Conservation (phyloP, 2,797 vertebrate genomes). For the Poeciliopsis gracilis region DNA sequence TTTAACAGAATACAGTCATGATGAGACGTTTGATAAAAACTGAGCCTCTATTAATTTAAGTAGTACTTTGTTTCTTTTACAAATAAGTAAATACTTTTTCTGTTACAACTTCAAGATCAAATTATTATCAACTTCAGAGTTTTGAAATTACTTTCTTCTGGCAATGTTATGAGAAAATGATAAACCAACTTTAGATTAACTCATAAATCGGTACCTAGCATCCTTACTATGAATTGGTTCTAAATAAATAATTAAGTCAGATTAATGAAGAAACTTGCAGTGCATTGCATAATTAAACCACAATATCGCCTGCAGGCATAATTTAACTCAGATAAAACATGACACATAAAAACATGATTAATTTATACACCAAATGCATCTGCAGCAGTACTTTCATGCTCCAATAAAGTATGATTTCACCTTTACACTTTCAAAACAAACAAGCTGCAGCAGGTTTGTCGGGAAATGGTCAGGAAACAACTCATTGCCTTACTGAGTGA, state of each 20-base stretch:
- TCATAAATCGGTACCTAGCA: too few relatives aligned
- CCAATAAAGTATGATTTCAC: conserved; percentile 21
- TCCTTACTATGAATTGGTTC: background rate
- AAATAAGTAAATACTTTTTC: too few relatives aligned
- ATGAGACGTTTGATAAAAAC: too few relatives aligned
- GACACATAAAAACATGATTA: conserved; percentile 18
- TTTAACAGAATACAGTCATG: too few relatives aligned
- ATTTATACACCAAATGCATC: conserved; percentile 11
- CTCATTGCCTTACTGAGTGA: background rate
- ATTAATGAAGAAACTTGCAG: conserved; percentile 9
- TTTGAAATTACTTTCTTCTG: too few relatives aligned
- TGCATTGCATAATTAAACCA: conserved; percentile 9
- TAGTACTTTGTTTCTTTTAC: too few relatives aligned
- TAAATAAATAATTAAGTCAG: background rate
- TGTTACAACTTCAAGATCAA: too few relatives aligned
- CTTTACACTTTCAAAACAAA: conserved; percentile 18
- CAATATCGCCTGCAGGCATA: background rate
- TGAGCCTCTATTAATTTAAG: too few relatives aligned
- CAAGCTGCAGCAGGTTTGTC: conserved; percentile 15
- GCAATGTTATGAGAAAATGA: too few relatives aligned
- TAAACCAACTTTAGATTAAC: too few relatives aligned
- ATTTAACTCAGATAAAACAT: conserved; percentile 23
- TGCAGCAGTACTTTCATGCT: background rate
- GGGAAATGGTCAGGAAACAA: conserved; percentile 1
- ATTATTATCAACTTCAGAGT: too few relatives aligned